Evolutionary conservation across 2,888 invertebrate species (phyloP).

Genomic region (Schizaphis graminum): DNA sequence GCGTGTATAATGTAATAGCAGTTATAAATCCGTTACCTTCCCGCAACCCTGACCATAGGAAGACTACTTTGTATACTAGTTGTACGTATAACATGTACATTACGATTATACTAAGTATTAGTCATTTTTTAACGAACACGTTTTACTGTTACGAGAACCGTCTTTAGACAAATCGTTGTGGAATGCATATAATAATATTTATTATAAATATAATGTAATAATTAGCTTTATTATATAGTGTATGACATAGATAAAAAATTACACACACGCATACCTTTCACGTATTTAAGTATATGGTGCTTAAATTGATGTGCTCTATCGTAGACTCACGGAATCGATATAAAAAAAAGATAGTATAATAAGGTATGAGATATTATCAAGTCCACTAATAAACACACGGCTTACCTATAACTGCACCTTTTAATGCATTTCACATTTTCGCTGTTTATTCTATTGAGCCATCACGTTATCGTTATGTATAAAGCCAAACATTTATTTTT

Average conservation of each 20-base stretch:
- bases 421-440: background rate
- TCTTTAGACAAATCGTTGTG: constrained; percentile 11
- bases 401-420: background rate
- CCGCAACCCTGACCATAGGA: background rate
- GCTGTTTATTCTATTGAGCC: background rate
- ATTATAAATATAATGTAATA: background rate
- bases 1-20: background rate
- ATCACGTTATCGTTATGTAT: background rate
- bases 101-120: background rate
- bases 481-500: background rate
- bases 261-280: background rate
- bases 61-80: background rate
- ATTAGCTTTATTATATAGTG: background rate
- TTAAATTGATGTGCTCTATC: background rate
- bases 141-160: constrained; percentile 45
- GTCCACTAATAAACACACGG: background rate
- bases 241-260: background rate
- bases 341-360: background rate
- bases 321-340: background rate
- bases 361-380: background rate
- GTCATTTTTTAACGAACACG: constrained; percentile 30
- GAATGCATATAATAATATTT: background rate
- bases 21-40: background rate
- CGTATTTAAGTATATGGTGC: background rate
- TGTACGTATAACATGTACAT: background rate